Percentiles rank a stretch among this genome's conserved stretches.
Evolutionary conservation across 2,888 invertebrate species (phyloP).

Genomic region (Eristalis arbustorum): DNA sequence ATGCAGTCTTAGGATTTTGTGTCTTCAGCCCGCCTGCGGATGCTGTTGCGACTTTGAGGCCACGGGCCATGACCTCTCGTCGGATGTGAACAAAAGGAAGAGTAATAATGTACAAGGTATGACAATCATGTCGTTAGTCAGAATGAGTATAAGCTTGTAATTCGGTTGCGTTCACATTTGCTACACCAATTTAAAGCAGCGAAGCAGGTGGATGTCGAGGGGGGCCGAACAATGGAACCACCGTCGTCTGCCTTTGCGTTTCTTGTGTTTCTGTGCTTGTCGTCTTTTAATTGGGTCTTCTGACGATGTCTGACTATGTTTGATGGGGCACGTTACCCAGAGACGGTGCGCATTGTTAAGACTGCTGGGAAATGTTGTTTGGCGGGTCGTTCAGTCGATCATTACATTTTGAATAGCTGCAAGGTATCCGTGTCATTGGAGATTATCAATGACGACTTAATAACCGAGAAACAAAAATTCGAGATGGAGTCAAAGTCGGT

Average conservation of each 20-base stretch:
- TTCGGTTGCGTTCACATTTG: neutral
- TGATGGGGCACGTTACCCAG: neutral
- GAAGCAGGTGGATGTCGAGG: neutral
- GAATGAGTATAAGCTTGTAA: neutral
- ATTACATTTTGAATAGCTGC: neutral
- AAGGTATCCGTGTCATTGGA: neutral
- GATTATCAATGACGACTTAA: neutral
- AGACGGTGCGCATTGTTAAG: neutral
- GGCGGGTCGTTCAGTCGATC: neutral
- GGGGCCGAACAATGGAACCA: too few relatives aligned
- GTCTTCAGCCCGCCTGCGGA: neutral
- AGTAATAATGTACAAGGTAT: neutral
- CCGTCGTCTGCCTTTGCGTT: neutral
- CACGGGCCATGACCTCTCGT: neutral
- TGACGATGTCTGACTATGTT: neutral
- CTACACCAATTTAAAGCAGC: neutral
- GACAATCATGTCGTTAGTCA: neutral
- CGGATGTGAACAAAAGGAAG: neutral
- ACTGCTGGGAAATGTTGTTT: neutral
- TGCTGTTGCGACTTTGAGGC: neutral
- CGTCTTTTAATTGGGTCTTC: neutral
- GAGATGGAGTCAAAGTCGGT: neutral
- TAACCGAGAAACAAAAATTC: neutral
- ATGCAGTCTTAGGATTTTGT: neutral
- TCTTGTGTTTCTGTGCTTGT: neutral